These are phyloP conservation scores for Metaphire vulgaris DNA, from an alignment of 1,140 invertebrate genomes.

Conservation along the genomic window DNA sequence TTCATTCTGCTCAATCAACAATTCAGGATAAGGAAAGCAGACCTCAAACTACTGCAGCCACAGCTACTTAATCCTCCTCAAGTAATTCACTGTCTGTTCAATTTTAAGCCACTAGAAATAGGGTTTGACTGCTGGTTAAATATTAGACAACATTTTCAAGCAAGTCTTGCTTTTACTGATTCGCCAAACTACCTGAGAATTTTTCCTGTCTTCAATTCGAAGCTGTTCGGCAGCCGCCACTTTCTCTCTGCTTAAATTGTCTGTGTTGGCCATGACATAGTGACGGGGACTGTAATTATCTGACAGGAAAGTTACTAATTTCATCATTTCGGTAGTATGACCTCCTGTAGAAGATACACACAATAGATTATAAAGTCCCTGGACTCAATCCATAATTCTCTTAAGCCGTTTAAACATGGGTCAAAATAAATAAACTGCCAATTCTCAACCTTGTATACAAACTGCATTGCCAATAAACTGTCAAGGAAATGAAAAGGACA, in stretches of 20 bases:
- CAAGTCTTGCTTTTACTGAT: not conserved
- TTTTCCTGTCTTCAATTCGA: not conserved
- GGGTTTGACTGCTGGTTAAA: not conserved
- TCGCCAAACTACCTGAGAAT: not conserved
- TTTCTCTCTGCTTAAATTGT: constrained; percentile 66
- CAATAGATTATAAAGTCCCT: not conserved
- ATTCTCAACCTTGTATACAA: too few species aligned
- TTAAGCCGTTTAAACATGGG: too few species aligned
- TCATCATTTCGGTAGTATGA: constrained; percentile 83
- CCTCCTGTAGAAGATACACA: constrained; percentile 54
- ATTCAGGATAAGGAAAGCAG: not conserved
- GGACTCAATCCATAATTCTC: not conserved
- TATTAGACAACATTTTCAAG: too few species aligned
- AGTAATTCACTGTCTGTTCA: not conserved
- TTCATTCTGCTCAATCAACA: not conserved
- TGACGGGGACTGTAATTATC: constrained; percentile 62
- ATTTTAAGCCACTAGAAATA: not conserved
- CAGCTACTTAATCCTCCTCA: not conserved
- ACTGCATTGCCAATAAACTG: too few species aligned
- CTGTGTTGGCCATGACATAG: constrained; percentile 73
- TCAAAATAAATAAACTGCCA: too few species aligned
- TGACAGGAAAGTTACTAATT: constrained; percentile 60
- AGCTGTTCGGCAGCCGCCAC: constrained; percentile 55
- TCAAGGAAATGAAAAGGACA: too few species aligned
- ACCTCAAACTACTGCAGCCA: too few species aligned